Percentiles rank a stretch among this genome's conserved stretches.
Conservation (phyloP, 2,888 invertebrate genomes). For the Drepanosiphum platanoidis region DNA sequence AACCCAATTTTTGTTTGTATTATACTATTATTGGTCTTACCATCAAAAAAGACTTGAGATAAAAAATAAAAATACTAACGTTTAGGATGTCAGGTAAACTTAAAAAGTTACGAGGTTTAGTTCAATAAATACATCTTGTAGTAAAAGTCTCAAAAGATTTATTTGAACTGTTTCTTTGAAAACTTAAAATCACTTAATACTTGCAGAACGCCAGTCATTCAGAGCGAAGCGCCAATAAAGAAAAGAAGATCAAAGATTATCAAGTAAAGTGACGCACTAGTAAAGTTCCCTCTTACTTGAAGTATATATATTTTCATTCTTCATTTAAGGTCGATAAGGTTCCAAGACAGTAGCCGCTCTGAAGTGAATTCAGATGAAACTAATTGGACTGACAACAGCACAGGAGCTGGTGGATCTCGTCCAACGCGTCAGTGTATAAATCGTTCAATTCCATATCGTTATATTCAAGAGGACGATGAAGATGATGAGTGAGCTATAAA, state of each 20-base stretch:
- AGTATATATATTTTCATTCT: neutral
- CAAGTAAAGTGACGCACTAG: constrained; percentile 33
- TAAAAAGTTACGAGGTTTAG: too few relatives aligned
- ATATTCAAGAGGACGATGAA: constrained; percentile 65
- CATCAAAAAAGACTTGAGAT: too few relatives aligned
- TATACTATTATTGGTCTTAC: too few relatives aligned
- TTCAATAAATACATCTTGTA: too few relatives aligned
- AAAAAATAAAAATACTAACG: too few relatives aligned
- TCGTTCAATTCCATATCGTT: constrained; percentile 65
- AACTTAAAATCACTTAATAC: neutral
- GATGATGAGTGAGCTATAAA: constrained; percentile 46
- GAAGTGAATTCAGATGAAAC: constrained; percentile 34
- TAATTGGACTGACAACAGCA: constrained; percentile 50
- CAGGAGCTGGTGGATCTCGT: constrained; percentile 58
- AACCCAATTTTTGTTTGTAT: too few relatives aligned
- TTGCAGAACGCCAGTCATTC: constrained; percentile 31
- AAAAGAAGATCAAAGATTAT: constrained; percentile 49
- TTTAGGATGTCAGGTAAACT: too few relatives aligned
- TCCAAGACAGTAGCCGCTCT: constrained; percentile 34
- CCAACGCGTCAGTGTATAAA: constrained; percentile 66
- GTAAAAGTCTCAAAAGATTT: too few relatives aligned
- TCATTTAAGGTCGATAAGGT: constrained; percentile 25
- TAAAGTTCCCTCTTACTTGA: neutral
- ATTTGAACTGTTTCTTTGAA: too few relatives aligned
- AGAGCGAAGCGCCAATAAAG: constrained; percentile 48